These are phyloP conservation scores for Schizothorax lantsangensis DNA, from an alignment of 2,797 vertebrate species.

Conservation along the genomic window DNA sequence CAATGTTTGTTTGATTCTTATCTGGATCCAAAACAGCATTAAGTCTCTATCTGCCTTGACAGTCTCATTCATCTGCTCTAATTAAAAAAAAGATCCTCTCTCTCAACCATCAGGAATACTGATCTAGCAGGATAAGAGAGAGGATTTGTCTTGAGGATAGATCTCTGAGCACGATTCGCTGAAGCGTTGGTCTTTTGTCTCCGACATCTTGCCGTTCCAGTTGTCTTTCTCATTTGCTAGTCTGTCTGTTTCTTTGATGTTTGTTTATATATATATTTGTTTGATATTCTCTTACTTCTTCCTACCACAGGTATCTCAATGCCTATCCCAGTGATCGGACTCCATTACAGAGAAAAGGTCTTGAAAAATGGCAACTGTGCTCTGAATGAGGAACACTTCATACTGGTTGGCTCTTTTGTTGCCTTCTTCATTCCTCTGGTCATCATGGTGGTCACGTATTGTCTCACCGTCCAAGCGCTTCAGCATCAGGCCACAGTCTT, in stretches of 20 bases:
- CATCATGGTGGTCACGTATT: constrained; percentile 98
- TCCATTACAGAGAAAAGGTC: constrained; percentile 91
- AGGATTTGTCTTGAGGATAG: constrained; percentile 12
- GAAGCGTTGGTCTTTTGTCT: constrained; percentile 10
- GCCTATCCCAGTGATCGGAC: constrained; percentile 95
- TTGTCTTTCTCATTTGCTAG: constrained; percentile 5
- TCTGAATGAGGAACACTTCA: constrained; percentile 93
- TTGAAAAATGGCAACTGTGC: constrained; percentile 91
- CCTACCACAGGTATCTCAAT: constrained; percentile 86
- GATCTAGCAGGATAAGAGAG: constrained; percentile 17
- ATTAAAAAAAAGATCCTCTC: constrained; percentile 41
- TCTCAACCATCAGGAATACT: constrained; percentile 19
- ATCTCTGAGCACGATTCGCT: background rate
- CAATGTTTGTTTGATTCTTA: constrained; percentile 35
- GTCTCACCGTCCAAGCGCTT: constrained; percentile 89
- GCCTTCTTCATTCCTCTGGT: constrained; percentile 98
- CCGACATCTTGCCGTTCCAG: background rate
- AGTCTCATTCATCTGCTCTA: constrained; percentile 38
- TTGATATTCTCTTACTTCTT: constrained; percentile 68
- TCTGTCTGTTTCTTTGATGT: background rate
- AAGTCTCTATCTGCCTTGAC: constrained; percentile 31
- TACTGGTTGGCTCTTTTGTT: constrained; percentile 96
- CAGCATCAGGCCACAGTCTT: constrained; percentile 93
- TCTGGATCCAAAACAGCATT: constrained; percentile 37
- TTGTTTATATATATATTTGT: constrained; percentile 70